Evolutionary conservation across 2,888 invertebrate genomes (phyloP).

Genomic region (Spodoptera exigua): DNA sequence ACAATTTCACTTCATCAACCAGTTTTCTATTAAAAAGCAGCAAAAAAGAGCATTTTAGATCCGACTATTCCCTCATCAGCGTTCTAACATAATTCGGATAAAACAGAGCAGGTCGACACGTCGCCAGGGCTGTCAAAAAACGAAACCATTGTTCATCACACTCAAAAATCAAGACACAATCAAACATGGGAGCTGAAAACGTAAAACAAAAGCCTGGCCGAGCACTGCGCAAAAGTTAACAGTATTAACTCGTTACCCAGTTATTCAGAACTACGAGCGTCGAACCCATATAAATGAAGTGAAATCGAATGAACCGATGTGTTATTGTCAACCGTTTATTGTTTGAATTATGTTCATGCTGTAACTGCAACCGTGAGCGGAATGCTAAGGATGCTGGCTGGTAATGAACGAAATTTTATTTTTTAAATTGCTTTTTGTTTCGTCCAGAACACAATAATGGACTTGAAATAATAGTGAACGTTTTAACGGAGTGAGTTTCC

Average conservation of each 20-base stretch:
- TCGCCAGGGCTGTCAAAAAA: neutral
- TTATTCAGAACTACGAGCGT: conserved; percentile 45
- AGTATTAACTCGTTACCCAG: conserved; percentile 47
- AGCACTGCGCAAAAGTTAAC: conserved; percentile 52
- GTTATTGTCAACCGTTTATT: conserved; percentile 53
- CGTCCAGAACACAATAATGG: too few species aligned
- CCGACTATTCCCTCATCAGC: too few species aligned
- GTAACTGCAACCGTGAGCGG: conserved; percentile 43
- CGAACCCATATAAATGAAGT: conserved; percentile 15
- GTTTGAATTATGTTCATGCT: conserved; percentile 53
- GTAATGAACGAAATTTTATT: conserved; percentile 3
- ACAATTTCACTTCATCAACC: too few species aligned
- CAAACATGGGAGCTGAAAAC: conserved; percentile 26
- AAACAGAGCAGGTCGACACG: too few species aligned
- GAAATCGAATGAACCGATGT: conserved; percentile 49
- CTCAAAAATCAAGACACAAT: conserved; percentile 44
- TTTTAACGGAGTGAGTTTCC: too few species aligned
- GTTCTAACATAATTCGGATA: too few species aligned
- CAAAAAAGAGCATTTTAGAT: too few species aligned
- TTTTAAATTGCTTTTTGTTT: conserved; percentile 28
- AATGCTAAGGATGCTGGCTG: conserved; percentile 32
- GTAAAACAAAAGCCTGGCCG: conserved; percentile 34
- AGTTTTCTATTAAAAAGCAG: too few species aligned
- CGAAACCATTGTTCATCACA: conserved; percentile 12
- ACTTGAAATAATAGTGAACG: too few species aligned